phyloP scores from a whole-genome alignment of 2,113 vertebrate species.

The Nipponia nippon region DNA sequence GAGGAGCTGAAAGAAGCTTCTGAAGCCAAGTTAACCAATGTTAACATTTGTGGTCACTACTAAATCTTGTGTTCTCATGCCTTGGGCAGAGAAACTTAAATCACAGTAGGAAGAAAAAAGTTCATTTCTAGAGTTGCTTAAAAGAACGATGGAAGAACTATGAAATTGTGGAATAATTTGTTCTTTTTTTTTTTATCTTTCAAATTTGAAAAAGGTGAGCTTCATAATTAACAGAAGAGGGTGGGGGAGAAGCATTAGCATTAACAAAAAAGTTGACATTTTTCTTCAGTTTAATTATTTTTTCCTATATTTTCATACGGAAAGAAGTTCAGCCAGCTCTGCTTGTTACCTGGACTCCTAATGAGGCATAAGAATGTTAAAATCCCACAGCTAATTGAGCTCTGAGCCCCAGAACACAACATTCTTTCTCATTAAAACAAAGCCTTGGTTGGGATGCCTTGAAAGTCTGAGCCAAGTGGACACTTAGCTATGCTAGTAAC shows the following conservation, averaged over 20 bases:
- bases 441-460: not conserved
- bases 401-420: not conserved
- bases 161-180: not conserved
- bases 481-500: not conserved
- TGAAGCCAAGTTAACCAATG: not conserved
- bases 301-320: not conserved
- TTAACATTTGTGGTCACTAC: not conserved
- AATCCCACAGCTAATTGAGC: not conserved
- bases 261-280: not conserved
- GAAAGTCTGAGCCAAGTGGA: not conserved
- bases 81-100: not conserved
- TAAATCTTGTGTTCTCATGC: not conserved
- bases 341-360: not conserved
- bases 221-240: not conserved
- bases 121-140: not conserved
- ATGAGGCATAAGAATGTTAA: not conserved
- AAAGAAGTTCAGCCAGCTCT: not conserved
- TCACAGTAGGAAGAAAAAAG: not conserved
- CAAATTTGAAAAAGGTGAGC: not conserved
- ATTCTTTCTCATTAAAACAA: not conserved
- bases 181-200: not conserved
- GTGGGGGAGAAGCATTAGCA: not conserved
- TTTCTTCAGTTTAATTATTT: not conserved
- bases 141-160: not conserved
- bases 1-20: not conserved